A percentile compares a stretch with the other conserved stretches of the same genome.
Evolutionary conservation across 2,888 invertebrate genomes (phyloP).

Genomic region (Trissoscelio sp.): DNA sequence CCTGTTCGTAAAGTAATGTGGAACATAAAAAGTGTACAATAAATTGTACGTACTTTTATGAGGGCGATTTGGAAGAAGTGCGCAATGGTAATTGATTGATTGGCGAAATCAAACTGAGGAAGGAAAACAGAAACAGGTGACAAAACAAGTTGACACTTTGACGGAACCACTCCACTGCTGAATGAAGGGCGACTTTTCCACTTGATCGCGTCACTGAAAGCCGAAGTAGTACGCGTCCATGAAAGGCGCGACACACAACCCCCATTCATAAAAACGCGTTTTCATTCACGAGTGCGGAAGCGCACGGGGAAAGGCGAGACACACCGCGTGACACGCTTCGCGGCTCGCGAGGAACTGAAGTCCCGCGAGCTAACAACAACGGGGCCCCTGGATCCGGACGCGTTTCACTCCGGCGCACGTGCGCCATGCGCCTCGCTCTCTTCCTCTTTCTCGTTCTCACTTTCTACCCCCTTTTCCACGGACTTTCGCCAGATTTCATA

Average conservation of each 20-base stretch:
- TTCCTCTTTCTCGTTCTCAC: slow-evolving; percentile 22
- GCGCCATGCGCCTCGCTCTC: slow-evolving; percentile 44
- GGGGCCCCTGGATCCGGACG: slow-evolving; percentile 26
- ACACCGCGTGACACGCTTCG: slow-evolving; percentile 46
- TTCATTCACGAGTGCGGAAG: slow-evolving; percentile 36
- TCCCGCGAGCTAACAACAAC: slow-evolving; percentile 59
- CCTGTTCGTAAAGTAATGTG: too few species aligned
- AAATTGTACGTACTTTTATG: too few species aligned
- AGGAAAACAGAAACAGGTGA: too few species aligned
- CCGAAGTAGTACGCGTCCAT: slow-evolving; percentile 54
- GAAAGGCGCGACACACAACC: slow-evolving; percentile 49
- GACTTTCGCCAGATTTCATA: slow-evolving; percentile 10
- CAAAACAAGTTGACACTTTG: too few species aligned
- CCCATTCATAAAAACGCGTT: slow-evolving; percentile 50
- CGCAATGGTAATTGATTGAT: too few species aligned
- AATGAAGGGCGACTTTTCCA: too few species aligned
- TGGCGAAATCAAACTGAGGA: too few species aligned
- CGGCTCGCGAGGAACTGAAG: slow-evolving; percentile 63
- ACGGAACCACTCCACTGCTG: too few species aligned
- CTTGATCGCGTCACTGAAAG: too few species aligned
- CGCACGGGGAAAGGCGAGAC: slow-evolving; percentile 8
- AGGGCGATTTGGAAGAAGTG: too few species aligned
- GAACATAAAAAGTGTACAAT: too few species aligned
- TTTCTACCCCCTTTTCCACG: not conserved
- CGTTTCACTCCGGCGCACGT: slow-evolving; percentile 60